Conservation (phyloP, 2,797 vertebrate genomes). For the Morelia viridis region DNA sequence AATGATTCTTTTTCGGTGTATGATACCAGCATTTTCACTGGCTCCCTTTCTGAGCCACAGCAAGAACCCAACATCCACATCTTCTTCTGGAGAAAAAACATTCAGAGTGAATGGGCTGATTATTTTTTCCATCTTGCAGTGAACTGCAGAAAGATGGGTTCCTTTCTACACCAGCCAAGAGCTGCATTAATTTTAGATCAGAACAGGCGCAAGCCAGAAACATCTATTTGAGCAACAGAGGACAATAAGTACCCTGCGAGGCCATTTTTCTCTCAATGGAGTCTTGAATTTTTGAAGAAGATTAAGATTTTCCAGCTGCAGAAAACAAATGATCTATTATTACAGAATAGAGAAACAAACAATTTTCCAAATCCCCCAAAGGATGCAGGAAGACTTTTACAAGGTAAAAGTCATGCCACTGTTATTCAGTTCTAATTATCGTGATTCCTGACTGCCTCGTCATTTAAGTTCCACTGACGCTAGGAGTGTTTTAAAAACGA, state of each 20-base stretch:
- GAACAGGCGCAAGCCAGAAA: background rate
- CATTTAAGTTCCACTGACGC: background rate
- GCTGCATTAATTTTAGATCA: conserved; percentile 26
- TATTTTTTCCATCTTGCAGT: conserved; percentile 7
- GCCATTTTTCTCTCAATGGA: background rate
- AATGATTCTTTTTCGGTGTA: background rate
- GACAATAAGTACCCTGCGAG: background rate
- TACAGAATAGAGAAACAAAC: background rate
- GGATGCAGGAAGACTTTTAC: background rate
- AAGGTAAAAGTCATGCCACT: background rate
- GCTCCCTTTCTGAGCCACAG: background rate
- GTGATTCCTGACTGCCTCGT: background rate
- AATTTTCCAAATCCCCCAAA: background rate
- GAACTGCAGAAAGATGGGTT: background rate
- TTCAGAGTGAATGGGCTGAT: conserved; percentile 9
- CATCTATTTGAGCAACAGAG: background rate
- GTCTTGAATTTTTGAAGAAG: background rate
- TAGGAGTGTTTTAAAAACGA: background rate
- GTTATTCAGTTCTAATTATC: background rate
- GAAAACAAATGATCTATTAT: conserved; percentile 1
- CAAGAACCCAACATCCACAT: background rate
- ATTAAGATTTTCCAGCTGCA: background rate
- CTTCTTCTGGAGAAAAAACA: background rate
- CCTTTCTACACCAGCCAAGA: background rate
- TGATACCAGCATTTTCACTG: background rate